Base-by-base conservation (phyloP, 2,888 invertebrate genomes). In the Sinodicranocentrus sp. region DNA sequence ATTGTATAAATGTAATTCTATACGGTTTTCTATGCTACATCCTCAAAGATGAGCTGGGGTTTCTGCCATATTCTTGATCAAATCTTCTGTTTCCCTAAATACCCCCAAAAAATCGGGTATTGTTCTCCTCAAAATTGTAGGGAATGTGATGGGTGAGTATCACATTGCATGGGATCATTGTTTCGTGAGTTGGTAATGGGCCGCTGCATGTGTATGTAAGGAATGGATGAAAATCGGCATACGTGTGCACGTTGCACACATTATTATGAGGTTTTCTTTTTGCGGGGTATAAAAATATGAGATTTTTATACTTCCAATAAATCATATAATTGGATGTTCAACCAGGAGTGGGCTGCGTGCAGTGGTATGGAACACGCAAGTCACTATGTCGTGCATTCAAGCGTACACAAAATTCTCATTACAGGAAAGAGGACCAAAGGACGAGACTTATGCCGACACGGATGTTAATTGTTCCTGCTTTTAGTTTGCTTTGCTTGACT, bases 401-500 rank as follows among this genome's bases (percentile, higher is more conserved):
- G 28, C 23, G 15, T 13, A 15, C 48, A 48, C 17, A 17, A 5
- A 13, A 48, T n/a, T 48, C 48, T 59, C 25, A 59, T 23, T 59
- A 77, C 77, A 77, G 78, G 78, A 78, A 70, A 57, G 78, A 78
- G 78, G 78, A 70, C 39, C 44, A 44, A 68, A 33, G 61, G 70
- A 78, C 70, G 78, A 65, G 78, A 70, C 78, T 78, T 78, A 28
- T 78, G 61, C 70, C 70, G 70, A 61, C 78, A 78, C 78, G 78
- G 78, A 78, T 78, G 78, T 68, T 68, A 77, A 77, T 68, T 75
- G 63, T 75, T 77, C 68, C 39, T 57, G 33, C 44, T 13, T 67
- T 19, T 13, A 44, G 44, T n/a, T 23, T 52, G 25, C 52, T 33
- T 33, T 65, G 65, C 52, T 75, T 54, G 28, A 75, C 23, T 70